These are phyloP conservation scores for Syngnathus acus DNA, from an alignment of 2,797 vertebrate genomes.

Conservation along the genomic window DNA sequence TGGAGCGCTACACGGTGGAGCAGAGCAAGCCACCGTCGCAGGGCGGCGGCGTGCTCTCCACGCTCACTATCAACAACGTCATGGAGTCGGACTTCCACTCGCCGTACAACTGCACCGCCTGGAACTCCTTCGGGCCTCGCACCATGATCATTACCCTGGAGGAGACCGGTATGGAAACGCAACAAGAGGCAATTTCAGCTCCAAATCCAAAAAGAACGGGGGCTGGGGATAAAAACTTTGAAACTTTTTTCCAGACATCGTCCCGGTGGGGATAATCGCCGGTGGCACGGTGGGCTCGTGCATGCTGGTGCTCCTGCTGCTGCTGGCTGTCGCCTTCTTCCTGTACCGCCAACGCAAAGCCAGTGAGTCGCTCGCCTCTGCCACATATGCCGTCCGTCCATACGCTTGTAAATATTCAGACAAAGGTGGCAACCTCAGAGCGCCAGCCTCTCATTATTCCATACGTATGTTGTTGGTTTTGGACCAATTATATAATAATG, in stretches of 20 bases:
- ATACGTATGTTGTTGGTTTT: no score
- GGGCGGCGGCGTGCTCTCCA: conserved; percentile 84
- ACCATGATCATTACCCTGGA: conserved; percentile 91
- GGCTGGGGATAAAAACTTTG: no score
- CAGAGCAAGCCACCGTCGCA: conserved; percentile 74
- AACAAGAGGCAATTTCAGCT: neutral
- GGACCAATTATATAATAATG: no score
- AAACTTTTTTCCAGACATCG: conserved; percentile 70
- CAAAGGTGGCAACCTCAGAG: conserved; percentile 38
- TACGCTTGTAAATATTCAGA: conserved; percentile 62
- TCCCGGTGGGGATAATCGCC: conserved; percentile 88
- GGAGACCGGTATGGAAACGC: conserved; percentile 65
- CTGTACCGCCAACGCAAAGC: conserved; percentile 91
- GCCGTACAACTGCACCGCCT: conserved; percentile 93
- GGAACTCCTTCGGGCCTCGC: conserved; percentile 88
- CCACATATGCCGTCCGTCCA: conserved; percentile 30
- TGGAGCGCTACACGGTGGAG: conserved; percentile 92
- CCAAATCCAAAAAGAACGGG: no score
- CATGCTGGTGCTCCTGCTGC: conserved; percentile 78
- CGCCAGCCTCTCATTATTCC: conserved; percentile 27
- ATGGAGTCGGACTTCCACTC: conserved; percentile 92
- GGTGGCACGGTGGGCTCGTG: conserved; percentile 82
- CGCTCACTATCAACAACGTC: conserved; percentile 91
- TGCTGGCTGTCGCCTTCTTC: conserved; percentile 78
- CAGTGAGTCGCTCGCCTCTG: conserved; percentile 74